Conservation (phyloP, 1,140 invertebrate species). For the Polyergus mexicanus region DNA sequence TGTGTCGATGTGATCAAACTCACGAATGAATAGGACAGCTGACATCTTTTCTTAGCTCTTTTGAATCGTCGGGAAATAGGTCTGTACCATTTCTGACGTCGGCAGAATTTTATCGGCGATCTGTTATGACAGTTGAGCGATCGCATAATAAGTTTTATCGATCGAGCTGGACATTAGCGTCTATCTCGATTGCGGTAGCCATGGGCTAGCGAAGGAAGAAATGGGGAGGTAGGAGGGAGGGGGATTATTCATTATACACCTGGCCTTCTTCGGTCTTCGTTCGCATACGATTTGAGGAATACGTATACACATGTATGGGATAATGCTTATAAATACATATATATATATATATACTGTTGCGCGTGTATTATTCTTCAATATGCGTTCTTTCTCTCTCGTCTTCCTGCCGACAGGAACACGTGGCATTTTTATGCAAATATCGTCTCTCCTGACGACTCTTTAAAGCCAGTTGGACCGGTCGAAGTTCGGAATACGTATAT, state of each 20-base stretch:
- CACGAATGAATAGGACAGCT: slow-evolving; percentile 5
- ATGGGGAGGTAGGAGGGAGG: not conserved
- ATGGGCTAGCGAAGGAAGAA: slow-evolving; percentile 20
- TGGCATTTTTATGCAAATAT: slow-evolving; percentile 82
- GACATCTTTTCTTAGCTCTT: slow-evolving; percentile 26
- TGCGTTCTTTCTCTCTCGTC: slow-evolving; percentile 20
- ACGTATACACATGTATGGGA: not conserved
- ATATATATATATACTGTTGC: not conserved
- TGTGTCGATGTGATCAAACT: slow-evolving; percentile 46
- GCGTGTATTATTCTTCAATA: slow-evolving; percentile 40
- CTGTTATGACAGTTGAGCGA: slow-evolving; percentile 78
- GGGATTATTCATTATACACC: slow-evolving; percentile 78
- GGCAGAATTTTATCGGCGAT: slow-evolving; percentile 75
- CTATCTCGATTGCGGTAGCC: slow-evolving; percentile 60
- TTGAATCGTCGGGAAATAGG: slow-evolving; percentile 61
- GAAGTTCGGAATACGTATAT: slow-evolving; percentile 65
- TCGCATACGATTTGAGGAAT: slow-evolving; percentile 80
- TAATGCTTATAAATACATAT: not conserved
- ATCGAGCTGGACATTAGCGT: slow-evolving; percentile 49
- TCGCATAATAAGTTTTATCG: slow-evolving; percentile 77
- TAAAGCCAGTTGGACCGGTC: slow-evolving; percentile 69
- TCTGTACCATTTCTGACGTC: slow-evolving; percentile 63
- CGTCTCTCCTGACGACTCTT: slow-evolving; percentile 64
- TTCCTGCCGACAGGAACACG: slow-evolving; percentile 77
- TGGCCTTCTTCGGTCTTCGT: slow-evolving; percentile 76